These are phyloP conservation scores for Danio aesculapii DNA, from an alignment of 2,797 vertebrate species.

Conservation along the genomic window DNA sequence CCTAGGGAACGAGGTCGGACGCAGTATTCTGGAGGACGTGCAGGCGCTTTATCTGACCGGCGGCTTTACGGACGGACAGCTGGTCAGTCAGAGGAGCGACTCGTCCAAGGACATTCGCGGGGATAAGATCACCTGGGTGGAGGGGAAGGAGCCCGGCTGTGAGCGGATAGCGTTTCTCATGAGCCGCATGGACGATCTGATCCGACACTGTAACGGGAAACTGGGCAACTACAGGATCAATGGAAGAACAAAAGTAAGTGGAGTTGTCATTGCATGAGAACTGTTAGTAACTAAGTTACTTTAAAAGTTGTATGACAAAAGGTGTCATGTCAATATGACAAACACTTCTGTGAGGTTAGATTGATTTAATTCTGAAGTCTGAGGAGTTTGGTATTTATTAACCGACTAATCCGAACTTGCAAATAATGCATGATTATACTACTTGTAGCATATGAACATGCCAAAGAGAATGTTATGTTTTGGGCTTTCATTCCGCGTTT, in stretches of 20 bases:
- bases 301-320: no score
- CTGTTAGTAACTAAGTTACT: no score
- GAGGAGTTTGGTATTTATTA: no score
- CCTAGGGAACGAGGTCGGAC: conserved; percentile 85
- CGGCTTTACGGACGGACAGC: conserved; percentile 93
- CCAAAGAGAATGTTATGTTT: not conserved
- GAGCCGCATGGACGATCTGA: conserved; percentile 96
- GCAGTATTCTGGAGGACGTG: conserved; percentile 86
- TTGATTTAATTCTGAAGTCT: no score
- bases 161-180: conserved; percentile 91
- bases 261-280: no score
- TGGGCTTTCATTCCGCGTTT: not conserved
- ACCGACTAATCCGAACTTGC: no score
- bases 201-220: conserved; percentile 94
- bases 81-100: conserved; percentile 95
- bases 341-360: no score
- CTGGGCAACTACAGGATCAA: conserved; percentile 97
- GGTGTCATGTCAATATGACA: no score
- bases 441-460: no score
- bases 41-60: conserved; percentile 88
- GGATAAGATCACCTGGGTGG: conserved; percentile 97
- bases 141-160: conserved; percentile 91
- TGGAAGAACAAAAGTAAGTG: conserved; percentile 97
- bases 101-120: conserved; percentile 95
- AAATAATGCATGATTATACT: no score